Conservation (phyloP, 2,113 vertebrate genomes). For the Serinus canaria region DNA sequence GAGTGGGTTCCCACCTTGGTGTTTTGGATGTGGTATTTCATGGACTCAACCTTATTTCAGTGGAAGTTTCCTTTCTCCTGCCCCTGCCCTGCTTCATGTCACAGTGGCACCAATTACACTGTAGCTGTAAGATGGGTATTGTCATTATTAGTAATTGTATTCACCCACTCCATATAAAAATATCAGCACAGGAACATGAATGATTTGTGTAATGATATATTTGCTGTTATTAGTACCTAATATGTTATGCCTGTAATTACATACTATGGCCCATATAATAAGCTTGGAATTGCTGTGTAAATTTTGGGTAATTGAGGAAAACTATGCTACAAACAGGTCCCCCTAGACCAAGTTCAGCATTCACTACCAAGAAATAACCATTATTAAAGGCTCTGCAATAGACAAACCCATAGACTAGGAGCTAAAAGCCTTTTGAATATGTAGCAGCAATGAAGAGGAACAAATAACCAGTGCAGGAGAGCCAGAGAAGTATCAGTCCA, state of each 20-base stretch:
- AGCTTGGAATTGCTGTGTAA: conserved; percentile 41
- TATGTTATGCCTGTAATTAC: conserved; percentile 53
- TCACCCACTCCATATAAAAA: conserved; percentile 28
- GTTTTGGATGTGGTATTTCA: neutral
- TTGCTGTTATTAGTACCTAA: conserved; percentile 48
- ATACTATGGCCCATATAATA: conserved; percentile 2
- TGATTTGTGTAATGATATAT: conserved; percentile 54
- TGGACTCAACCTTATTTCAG: neutral
- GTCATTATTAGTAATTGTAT: conserved; percentile 3
- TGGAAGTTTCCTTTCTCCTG: neutral
- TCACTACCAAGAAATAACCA: conserved; percentile 23
- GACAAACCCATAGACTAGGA: neutral
- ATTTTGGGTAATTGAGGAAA: conserved; percentile 49
- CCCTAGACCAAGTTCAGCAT: neutral
- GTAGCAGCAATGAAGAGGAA: neutral
- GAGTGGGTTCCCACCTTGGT: neutral
- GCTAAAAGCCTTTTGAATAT: neutral
- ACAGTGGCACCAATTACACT: neutral
- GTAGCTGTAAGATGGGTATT: neutral
- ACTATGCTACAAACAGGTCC: conserved; percentile 45
- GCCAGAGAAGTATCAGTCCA: neutral
- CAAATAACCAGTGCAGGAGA: neutral
- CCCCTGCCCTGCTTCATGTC: neutral
- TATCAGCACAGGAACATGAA: conserved; percentile 25
- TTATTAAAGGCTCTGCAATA: neutral